Percentiles rank a stretch among this genome's conserved stretches.
Evolutionary conservation across 2,888 invertebrate species (phyloP).

Genomic region (Drosophila pseudotakahashii): DNA sequence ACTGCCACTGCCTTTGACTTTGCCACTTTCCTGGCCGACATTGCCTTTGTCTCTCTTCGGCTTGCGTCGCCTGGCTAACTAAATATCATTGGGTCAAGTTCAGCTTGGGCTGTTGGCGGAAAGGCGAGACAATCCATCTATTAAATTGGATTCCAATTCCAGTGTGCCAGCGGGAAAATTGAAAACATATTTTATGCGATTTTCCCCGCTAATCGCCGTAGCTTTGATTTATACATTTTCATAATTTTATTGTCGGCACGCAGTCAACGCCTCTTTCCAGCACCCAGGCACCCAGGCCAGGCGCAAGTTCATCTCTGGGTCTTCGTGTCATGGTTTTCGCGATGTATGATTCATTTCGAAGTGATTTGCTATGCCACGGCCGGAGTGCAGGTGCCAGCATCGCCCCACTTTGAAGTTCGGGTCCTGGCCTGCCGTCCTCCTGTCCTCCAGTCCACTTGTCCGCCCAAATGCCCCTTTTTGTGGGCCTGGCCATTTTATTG

Average conservation of each 20-base stretch:
- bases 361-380: slow-evolving; percentile 58
- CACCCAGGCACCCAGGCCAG: slow-evolving; percentile 31
- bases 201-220: slow-evolving; percentile 37
- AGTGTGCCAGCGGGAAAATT: slow-evolving; percentile 53
- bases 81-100: slow-evolving; percentile 81
- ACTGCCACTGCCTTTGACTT: slow-evolving; percentile 45
- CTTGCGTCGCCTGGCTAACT: slow-evolving; percentile 50
- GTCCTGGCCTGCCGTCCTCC: slow-evolving; percentile 18
- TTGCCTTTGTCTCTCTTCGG: slow-evolving; percentile 38
- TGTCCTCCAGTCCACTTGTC: background rate
- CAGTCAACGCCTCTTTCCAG: slow-evolving; percentile 65
- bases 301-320: slow-evolving; percentile 26
- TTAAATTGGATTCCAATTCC: slow-evolving; percentile 54
- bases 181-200: slow-evolving; percentile 62
- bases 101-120: slow-evolving; percentile 38
- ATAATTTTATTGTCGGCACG: slow-evolving; percentile 64
- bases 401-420: slow-evolving; percentile 49
- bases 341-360: slow-evolving; percentile 64
- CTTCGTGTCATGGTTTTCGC: slow-evolving; percentile 50
- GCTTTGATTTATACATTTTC: slow-evolving; percentile 73
- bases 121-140: slow-evolving; percentile 72
- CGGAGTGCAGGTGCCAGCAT: slow-evolving; percentile 47
- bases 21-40: slow-evolving; percentile 73
- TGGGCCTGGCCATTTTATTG: slow-evolving; percentile 52
- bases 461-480: slow-evolving; percentile 23